A percentile compares a stretch with the other conserved stretches of the same genome.
phyloP scores from a whole-genome alignment of 2,113 vertebrate genomes.

The Ciconia stormi region DNA sequence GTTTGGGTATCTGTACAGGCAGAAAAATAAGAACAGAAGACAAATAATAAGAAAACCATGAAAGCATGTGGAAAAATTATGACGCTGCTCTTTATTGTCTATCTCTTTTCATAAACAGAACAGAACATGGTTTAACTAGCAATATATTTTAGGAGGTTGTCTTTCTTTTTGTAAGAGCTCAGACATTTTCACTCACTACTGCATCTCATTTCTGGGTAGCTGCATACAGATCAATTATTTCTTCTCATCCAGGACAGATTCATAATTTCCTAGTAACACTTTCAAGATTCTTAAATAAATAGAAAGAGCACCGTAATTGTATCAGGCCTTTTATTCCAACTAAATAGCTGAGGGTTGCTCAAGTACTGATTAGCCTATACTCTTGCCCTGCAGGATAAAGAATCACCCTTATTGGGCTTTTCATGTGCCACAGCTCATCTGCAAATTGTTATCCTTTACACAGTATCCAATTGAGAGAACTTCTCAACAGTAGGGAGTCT shows the following conservation, averaged over 20 bases:
- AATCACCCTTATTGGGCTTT: background rate
- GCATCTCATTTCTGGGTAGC: background rate
- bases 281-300: slow-evolving; percentile 8
- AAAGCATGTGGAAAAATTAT: background rate
- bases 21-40: slow-evolving; percentile 17
- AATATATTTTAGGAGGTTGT: background rate
- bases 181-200: background rate
- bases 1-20: background rate
- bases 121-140: background rate
- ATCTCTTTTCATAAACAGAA: background rate
- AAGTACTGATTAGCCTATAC: slow-evolving; percentile 4
- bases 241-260: background rate
- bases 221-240: background rate
- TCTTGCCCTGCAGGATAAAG: background rate
- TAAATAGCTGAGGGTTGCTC: background rate
- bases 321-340: slow-evolving; percentile 5
- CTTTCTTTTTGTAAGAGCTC: background rate
- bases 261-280: background rate
- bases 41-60: background rate
- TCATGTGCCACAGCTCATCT: slow-evolving; percentile 2
- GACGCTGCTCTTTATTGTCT: background rate
- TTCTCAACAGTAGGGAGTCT: slow-evolving; percentile 17
- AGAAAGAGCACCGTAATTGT: background rate
- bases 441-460: slow-evolving; percentile 20
- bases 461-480: background rate